Evolutionary conservation across 2,888 invertebrate genomes (phyloP), one percentile per base, ranked within the genome.

Genomic region (Eupithecia centaureata): DNA sequence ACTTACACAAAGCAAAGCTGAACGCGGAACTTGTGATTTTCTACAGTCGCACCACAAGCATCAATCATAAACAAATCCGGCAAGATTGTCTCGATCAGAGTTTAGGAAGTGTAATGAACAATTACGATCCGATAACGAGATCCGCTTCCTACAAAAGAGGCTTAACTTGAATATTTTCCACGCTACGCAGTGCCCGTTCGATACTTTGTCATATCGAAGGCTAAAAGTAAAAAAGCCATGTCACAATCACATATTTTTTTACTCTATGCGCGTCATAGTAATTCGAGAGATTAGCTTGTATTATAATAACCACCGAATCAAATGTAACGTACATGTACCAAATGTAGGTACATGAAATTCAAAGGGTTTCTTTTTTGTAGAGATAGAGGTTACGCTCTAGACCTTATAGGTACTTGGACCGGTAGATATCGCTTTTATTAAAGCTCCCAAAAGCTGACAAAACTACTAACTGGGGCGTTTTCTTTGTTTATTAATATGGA

Each of bases 41-140:
- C 82, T 80, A 78, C 82, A 77, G 78, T 79, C 79, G 77, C 52
- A 66, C n/a, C 63, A 62, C 69, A 76, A 79, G 82, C 82, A 88
- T 90, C 89, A 88, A 89, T 90, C 90, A 90, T 75, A 78, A 76
- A 71, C 78, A 73, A 72, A 90, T 92, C 92, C 92, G 92, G 90
- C 90, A 91, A 84, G 84, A 86, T 84, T 81, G 79, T 82, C 84
- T 84, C 79, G 80, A 79, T 82, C 80, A 80, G 78, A 83, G 82
- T 88, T 91, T 92, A 92, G 92, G 92, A 92, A 92, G 91, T 81
- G 82, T 86, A 79, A 74, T 77, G 73, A 79, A 85, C 85, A 85
- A 82, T 85, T 83, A 87, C 83, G 81, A 79, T 81, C 85, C 77
- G 85, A 87, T 89, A 88, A 83, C 80, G 72, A 86, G 86, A 86